Base-by-base conservation (phyloP, 2,113 vertebrate species). In the Myotis yumanensis region DNA sequence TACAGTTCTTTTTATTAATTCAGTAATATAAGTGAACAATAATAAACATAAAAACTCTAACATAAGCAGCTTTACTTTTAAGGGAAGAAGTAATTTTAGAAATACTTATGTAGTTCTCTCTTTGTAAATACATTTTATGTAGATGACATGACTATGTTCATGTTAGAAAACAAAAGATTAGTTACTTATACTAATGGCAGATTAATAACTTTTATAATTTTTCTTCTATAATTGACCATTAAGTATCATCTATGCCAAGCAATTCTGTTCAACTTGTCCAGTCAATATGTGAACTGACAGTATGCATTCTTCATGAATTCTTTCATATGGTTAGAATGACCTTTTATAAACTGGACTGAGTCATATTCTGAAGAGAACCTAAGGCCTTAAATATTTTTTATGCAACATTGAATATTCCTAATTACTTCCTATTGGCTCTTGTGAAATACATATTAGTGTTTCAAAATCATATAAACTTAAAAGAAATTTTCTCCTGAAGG, bases 81-180 rank as follows among this genome's bases (percentile, higher is more conserved):
- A 4, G 4, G 23, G 3, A 16, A 94, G 10, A 75, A 86, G 9
- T 14, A 22, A 86, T 20, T 83, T 57, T 32, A 89, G 16, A 14
- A 1, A 75, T 46, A 51, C 23, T 68, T 48, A 35, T 16, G 8
- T 46, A 57, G 40, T 54, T 90, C 28, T 86, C 4, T 68, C 10
- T 72, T 66, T 89, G 4, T 5, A 85, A 88, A 75, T 37, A 59
- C 0, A 82, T 51, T 73, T 89, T 32, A 12, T 35, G 2, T 52
- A 16, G 30, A 30, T 90, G 43, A 82, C 59, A 20, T 4, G 48
- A 84, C 43, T 7, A 46, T 86, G 7, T 32, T 80, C 10, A 48
- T 66, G 66, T 96, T 79, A 88, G 52, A 81, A 96, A 95, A 66
- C 4, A 68, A 86, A 10, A 5, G 17, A 54, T 48, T 35, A 72